A percentile compares a stretch with the other conserved stretches of the same genome.
phyloP scores from a whole-genome alignment of 2,888 invertebrate species.

The Dynastes maya region DNA sequence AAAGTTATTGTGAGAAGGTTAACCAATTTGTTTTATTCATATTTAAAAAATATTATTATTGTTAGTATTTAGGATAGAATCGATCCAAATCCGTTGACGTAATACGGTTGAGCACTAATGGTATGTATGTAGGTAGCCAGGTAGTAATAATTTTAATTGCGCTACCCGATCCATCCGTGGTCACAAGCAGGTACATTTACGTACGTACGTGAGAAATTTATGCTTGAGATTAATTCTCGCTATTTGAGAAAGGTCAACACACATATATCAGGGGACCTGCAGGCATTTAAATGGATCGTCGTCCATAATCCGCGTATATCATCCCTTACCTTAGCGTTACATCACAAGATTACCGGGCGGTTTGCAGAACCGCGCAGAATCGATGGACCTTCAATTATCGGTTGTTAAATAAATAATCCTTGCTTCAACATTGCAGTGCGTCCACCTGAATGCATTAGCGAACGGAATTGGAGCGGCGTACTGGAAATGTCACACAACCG shows the following conservation, averaged over 20 bases:
- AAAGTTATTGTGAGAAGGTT: no score
- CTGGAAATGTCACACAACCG: no score
- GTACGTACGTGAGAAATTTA: conserved; percentile 33
- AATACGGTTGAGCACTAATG: no score
- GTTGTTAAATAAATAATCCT: conserved; percentile 20
- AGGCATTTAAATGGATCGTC: conserved; percentile 37
- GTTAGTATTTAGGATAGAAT: no score
- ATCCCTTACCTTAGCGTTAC: conserved; percentile 35
- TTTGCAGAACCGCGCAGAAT: background rate
- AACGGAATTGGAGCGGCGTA: background rate
- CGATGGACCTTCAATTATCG: conserved; percentile 28
- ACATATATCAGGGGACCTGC: conserved; percentile 35
- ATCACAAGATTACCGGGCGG: conserved; percentile 40
- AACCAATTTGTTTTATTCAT: no score
- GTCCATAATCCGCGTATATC: conserved; percentile 40
- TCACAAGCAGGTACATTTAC: no score
- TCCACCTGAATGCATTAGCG: background rate
- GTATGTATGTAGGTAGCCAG: no score
- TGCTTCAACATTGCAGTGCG: conserved; percentile 3
- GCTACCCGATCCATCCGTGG: background rate
- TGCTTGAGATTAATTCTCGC: conserved; percentile 33
- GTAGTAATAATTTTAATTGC: conserved; percentile 29
- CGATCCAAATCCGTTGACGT: no score
- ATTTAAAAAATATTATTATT: no score
- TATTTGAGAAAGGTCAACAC: conserved; percentile 34